Evolutionary conservation across 2,888 invertebrate species (phyloP), one percentile per base, ranked within the genome.

Genomic region (Andrena minutula): DNA sequence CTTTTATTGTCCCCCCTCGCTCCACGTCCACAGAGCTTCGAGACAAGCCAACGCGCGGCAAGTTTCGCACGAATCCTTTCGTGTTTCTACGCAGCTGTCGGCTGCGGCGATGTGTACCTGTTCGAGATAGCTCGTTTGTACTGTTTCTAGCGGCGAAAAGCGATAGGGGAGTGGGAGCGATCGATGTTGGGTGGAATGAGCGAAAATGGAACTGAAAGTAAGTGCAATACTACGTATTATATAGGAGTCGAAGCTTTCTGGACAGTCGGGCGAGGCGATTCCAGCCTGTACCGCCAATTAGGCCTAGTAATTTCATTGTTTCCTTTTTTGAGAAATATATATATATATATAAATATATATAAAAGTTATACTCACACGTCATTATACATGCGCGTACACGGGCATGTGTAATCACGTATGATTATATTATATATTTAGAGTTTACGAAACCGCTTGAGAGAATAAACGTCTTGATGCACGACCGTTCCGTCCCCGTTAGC

Each of bases 221-320:
- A 75, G 63, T 51, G 75, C 65, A 66, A 60, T 51, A 73, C 61
- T 72, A 49, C 20, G 63, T 41, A 41, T 41, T 41, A 41, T 16
- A 41, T 41, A 77, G 60, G 63, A 74, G 28, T 78, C 79, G 88
- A 53, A 79, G 88, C 84, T 86, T 72, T 49, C 7, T 51, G 69
- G 77, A 75, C 53, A 61, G 20, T 73, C 35, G 28, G 76, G 41
- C 16, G 65, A 78, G 81, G 51, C 63, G 5, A 61, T 65, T 72
- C 74, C 71, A 41, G 47, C 80, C 92, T 92, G 93, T 90, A 90
- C 91, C 92, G 91, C 92, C 92, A 89, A 84, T 93, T 94, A 94
- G 93, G 94, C 93, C 93, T 94, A 94, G 93, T 92, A 84, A 92
- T 90, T 87, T 91, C 84, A 78, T 89, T 88, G 86, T 90, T 91